Conservation (phyloP, 2,888 invertebrate species). For the Odontocerum albicorne region DNA sequence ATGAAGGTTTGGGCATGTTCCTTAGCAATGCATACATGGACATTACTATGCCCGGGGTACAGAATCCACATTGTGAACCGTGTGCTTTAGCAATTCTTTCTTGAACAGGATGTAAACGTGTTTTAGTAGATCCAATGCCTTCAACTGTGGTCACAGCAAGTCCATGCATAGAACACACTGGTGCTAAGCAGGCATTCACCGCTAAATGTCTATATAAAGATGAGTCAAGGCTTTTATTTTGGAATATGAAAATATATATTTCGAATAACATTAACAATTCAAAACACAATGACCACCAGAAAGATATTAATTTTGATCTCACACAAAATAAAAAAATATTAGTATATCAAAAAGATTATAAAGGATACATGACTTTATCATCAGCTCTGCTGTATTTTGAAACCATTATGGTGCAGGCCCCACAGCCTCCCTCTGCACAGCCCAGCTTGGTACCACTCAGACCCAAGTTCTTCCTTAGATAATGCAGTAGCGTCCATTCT, state of each 20-base stretch:
- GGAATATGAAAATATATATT: too few species aligned
- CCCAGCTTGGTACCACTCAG: conserved; percentile 89
- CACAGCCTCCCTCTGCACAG: conserved; percentile 94
- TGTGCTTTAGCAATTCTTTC: conserved; percentile 86
- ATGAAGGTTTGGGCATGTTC: conserved; percentile 68
- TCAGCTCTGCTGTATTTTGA: conserved; percentile 67
- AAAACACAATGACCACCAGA: too few species aligned
- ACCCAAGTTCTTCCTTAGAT: conserved; percentile 75
- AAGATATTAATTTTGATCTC: too few species aligned
- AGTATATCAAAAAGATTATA: neutral
- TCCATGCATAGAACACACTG: conserved; percentile 85
- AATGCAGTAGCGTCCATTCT: conserved; percentile 81
- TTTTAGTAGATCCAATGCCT: conserved; percentile 84
- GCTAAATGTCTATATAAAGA: conserved; percentile 68
- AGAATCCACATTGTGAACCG: conserved; percentile 95
- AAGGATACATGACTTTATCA: conserved; percentile 56
- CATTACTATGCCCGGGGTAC: conserved; percentile 97
- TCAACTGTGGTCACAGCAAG: conserved; percentile 90
- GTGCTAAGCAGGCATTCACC: conserved; percentile 88
- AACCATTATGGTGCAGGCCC: conserved; percentile 93
- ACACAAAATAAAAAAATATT: too few species aligned
- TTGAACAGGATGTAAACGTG: conserved; percentile 82
- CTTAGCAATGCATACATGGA: conserved; percentile 90
- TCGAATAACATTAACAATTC: too few species aligned
- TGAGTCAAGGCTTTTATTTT: too few species aligned